phyloP scores from a whole-genome alignment of 2,113 vertebrate species.

The Thunnus thynnus region DNA sequence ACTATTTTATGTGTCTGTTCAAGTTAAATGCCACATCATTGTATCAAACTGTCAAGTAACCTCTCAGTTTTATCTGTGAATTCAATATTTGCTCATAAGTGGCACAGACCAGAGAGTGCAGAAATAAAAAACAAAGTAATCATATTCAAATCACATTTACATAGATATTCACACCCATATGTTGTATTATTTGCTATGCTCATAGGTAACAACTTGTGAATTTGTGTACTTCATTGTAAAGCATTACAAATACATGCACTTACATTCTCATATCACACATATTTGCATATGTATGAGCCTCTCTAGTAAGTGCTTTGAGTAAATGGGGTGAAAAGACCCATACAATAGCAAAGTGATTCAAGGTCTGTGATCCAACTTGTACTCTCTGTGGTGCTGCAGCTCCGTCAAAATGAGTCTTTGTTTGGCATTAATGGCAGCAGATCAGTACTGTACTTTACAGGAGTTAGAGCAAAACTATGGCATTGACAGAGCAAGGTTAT shows the following conservation, averaged over 20 bases:
- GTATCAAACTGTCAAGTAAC: conserved; percentile 5
- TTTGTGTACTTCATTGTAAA: conserved; percentile 5
- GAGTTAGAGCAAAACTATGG: conserved; percentile 25
- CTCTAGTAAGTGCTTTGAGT: conserved; percentile 57
- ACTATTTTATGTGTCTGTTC: background rate
- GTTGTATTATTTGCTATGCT: conserved; percentile 7
- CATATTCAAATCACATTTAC: background rate
- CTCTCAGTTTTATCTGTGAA: background rate
- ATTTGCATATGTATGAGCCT: conserved; percentile 53
- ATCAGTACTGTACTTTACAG: conserved; percentile 51
- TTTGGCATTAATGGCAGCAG: conserved; percentile 62
- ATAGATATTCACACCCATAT: background rate
- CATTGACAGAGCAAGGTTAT: conserved; percentile 63
- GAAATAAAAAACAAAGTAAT: background rate
- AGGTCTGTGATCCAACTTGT: conserved; percentile 45
- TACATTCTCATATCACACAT: conserved; percentile 2
- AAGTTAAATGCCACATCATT: background rate
- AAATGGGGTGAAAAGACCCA: conserved; percentile 53
- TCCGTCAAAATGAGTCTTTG: conserved; percentile 62
- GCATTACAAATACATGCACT: conserved; percentile 8
- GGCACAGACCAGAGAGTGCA: background rate
- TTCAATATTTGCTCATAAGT: background rate
- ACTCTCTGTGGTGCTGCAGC: conserved; percentile 37
- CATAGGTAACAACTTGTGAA: background rate
- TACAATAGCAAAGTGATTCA: conserved; percentile 64